A percentile compares a stretch with the other conserved stretches of the same genome.
phyloP scores from a whole-genome alignment of 92 coral and sea anemone species.

The Plumapathes pennacea region DNA sequence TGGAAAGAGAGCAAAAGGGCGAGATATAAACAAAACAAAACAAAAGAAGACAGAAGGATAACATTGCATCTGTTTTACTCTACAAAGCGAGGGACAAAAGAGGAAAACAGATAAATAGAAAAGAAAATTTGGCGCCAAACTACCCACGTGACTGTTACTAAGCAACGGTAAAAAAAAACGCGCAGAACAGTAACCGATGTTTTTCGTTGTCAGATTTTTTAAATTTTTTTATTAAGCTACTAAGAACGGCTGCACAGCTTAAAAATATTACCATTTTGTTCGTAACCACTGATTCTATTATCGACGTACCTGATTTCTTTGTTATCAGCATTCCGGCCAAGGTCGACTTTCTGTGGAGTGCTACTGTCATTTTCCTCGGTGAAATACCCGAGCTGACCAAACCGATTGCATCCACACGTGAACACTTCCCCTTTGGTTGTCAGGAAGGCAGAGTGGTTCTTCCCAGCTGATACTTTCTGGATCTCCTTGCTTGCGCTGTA shows the following conservation, averaged over 20 bases:
- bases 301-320: constrained; percentile 52
- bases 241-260: too few species aligned
- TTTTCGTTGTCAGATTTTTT: too few species aligned
- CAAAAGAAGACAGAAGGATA: too few species aligned
- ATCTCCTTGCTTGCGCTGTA: constrained; percentile 13
- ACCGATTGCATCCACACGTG: constrained; percentile 62
- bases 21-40: too few species aligned
- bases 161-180: too few species aligned
- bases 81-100: not conserved
- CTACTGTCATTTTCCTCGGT: constrained; percentile 4
- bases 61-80: too few species aligned
- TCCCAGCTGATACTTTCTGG: constrained; percentile 57
- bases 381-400: constrained; percentile 70
- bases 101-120: not conserved
- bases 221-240: too few species aligned
- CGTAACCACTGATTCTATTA: too few species aligned
- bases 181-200: too few species aligned
- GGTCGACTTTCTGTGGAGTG: constrained; percentile 43
- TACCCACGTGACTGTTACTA: too few species aligned
- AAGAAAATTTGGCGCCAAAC: too few species aligned
- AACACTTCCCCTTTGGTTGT: constrained; percentile 56
- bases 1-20: constrained; percentile 1
- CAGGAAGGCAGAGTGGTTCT: constrained; percentile 58
- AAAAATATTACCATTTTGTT: too few species aligned
- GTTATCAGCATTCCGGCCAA: constrained; percentile 45